Percentiles rank a stretch among this genome's conserved stretches.
Conservation (phyloP, 2,113 vertebrate species). For the Tichodroma muraria region DNA sequence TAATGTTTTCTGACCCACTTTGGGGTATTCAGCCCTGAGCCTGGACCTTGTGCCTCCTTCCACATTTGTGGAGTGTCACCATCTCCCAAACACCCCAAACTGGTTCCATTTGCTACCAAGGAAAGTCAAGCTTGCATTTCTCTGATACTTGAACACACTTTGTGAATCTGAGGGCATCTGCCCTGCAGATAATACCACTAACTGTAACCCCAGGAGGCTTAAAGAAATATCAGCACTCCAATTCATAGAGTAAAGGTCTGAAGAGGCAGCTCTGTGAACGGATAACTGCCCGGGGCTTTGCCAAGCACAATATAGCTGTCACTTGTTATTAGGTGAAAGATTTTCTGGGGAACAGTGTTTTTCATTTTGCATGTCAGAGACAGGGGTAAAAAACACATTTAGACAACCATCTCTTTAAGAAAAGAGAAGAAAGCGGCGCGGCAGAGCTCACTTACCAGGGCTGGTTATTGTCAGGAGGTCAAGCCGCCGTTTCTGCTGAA, state of each 20-base stretch:
- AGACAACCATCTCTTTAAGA: constrained; percentile 64
- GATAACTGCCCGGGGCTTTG: constrained; percentile 66
- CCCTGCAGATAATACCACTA: constrained; percentile 57
- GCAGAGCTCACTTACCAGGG: constrained; percentile 80
- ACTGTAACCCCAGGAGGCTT: constrained; percentile 59
- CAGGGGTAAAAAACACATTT: constrained; percentile 22
- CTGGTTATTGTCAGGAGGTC: constrained; percentile 97
- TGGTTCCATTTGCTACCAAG: not conserved
- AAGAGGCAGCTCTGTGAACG: constrained; percentile 57
- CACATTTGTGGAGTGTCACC: fast-evolving
- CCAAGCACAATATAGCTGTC: constrained; percentile 70
- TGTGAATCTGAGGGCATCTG: constrained; percentile 44
- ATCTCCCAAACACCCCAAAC: not conserved
- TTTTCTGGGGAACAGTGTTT: constrained; percentile 65
- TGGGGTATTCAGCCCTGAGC: not conserved
- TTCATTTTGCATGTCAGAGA: constrained; percentile 70
- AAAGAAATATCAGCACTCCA: constrained; percentile 68
- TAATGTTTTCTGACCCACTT: not conserved
- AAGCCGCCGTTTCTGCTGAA: constrained; percentile 93
- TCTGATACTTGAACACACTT: constrained; percentile 41
- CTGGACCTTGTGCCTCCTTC: not conserved
- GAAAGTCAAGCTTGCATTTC: constrained; percentile 16
- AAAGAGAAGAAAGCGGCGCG: not conserved
- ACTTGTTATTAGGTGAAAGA: constrained; percentile 69
- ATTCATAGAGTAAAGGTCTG: constrained; percentile 65